A percentile compares a stretch with the other conserved stretches of the same genome.
Conservation (phyloP, 2,888 invertebrate species). For the Dolichomitus sp. region DNA sequence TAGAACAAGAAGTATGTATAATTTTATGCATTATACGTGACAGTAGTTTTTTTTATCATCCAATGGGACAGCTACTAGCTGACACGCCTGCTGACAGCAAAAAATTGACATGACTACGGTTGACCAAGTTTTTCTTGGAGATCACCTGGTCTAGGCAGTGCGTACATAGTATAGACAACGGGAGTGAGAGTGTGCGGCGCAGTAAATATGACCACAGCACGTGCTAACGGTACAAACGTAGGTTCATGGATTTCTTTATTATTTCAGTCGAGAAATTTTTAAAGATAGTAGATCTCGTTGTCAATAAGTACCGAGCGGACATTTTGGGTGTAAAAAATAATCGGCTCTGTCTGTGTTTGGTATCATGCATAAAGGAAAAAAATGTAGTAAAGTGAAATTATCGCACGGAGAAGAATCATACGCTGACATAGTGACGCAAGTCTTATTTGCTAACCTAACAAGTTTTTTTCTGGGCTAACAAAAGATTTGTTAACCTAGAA, state of each 20-base stretch:
- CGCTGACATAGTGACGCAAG: too few species aligned
- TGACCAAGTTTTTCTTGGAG: neutral
- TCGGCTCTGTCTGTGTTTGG: too few species aligned
- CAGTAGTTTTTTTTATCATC: neutral
- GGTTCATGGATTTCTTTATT: neutral
- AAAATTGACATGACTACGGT: conserved; percentile 19
- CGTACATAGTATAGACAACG: neutral
- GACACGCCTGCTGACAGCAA: conserved; percentile 8
- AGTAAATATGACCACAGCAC: neutral
- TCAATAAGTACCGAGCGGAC: too few species aligned
- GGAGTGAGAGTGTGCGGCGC: neutral
- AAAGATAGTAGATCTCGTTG: too few species aligned
- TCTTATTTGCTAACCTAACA: too few species aligned
- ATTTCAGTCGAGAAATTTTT: neutral
- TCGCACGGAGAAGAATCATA: too few species aligned
- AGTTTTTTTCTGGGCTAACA: too few species aligned
- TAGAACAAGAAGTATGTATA: neutral
- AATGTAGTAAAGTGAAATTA: too few species aligned
- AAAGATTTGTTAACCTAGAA: too few species aligned
- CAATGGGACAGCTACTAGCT: too few species aligned
- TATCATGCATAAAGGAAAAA: too few species aligned
- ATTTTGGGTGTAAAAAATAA: too few species aligned
- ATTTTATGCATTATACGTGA: neutral
- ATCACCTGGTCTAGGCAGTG: neutral
- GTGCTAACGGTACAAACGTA: conserved; percentile 3